phyloP scores from a whole-genome alignment of 2,888 invertebrate genomes.

The Scrobipalpa costella region DNA sequence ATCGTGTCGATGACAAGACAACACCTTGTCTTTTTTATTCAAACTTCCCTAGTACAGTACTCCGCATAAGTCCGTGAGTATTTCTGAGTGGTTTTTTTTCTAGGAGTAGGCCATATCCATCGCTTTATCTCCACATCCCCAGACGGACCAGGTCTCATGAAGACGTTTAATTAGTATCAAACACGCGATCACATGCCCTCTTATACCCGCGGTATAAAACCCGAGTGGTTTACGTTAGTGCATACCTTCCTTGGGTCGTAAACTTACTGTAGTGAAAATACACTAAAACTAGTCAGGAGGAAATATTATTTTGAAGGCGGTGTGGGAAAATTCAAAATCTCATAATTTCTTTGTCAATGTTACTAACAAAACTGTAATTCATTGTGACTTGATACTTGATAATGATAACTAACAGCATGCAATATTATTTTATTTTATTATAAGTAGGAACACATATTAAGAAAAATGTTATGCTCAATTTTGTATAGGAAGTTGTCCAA shows the following conservation, averaged over 20 bases:
- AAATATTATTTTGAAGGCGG: constrained; percentile 67
- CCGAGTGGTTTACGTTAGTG: constrained; percentile 46
- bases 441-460: no score
- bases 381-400: no score
- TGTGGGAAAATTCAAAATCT: no score
- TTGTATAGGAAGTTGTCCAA: background rate
- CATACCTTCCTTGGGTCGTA: constrained; percentile 51
- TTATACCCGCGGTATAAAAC: constrained; percentile 58
- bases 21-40: no score
- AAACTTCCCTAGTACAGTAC: no score
- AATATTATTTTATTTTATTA: no score
- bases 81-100: no score
- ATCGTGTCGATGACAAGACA: no score
- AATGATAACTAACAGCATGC: no score
- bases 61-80: no score
- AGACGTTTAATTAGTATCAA: constrained; percentile 73
- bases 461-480: constrained; percentile 10
- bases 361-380: no score
- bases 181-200: constrained; percentile 67
- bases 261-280: constrained; percentile 74
- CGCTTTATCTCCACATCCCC: constrained; percentile 40
- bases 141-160: constrained; percentile 68
- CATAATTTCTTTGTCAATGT: no score
- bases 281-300: constrained; percentile 67
- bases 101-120: background rate